Evolutionary conservation across 2,797 vertebrate species (phyloP), one percentile per base, ranked within the genome.

Genomic region (Onychomys torridus): DNA sequence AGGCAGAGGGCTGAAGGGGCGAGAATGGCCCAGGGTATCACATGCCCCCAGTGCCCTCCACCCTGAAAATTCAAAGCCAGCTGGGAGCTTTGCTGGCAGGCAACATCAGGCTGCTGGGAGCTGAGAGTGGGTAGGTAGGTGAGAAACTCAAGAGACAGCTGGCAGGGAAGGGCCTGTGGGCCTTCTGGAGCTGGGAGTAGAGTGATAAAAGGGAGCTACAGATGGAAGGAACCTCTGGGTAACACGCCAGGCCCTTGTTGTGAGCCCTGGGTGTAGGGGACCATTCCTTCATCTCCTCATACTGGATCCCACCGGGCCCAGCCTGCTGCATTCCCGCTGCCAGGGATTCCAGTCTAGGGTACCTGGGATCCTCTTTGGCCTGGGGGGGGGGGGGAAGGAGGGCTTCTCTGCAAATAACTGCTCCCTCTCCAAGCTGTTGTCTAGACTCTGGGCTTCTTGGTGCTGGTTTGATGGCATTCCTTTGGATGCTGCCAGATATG

Each of bases 301-400:
- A 11, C 46, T 87, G 67, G 21, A 40, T 73, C n/a, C 23, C 21
- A 52, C 63, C 32, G 25, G 46, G 34, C 34, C 23, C 6, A 55
- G 46, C 84, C 46, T 71, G 85, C 34, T 17, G 65, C 34, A 19
- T 37, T 25, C 23, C 65, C 37, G 23, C 19, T n/a, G 46, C 37
- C 65, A 69, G 83, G 46, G 46, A 34, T 71, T 37, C 34, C 6
- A n/a, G 61, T 71, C 43, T 23, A 6, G 82, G 34, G 29, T 40
- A 52, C 55, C 49, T 40, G 81, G 37, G 52, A 49, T 90, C 76
- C 12, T 0, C 19, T 8, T 10, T 63, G 81, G 59, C 49, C 17
- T 0, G 7, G 21, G 65, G 37, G 34, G 5, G 34, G 5, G 16
- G 57, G 27, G 23, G 7, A 17, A 16, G 29, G 4, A 13, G 6